phyloP scores from a whole-genome alignment of 1,140 invertebrate species.

The Cecropterus lyciades region DNA sequence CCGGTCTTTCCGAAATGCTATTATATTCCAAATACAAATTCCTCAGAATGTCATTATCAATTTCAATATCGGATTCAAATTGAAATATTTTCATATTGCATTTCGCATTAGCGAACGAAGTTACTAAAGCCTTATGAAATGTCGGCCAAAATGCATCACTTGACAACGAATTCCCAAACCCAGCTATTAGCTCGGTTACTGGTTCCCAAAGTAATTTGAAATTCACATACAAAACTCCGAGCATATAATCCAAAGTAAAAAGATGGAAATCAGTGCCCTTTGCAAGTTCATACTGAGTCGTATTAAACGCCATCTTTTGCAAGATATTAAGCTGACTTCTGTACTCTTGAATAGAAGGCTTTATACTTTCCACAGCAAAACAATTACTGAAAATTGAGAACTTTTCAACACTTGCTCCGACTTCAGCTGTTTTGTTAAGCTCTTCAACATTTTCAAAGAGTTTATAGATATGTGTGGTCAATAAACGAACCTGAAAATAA shows the following conservation, averaged over 20 bases:
- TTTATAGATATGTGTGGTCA: slow-evolving; percentile 89
- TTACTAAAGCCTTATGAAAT: slow-evolving; percentile 87
- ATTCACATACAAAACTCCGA: slow-evolving; percentile 93
- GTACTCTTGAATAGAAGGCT: slow-evolving; percentile 89
- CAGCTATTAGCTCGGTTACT: slow-evolving; percentile 89
- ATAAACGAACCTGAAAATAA: slow-evolving; percentile 86
- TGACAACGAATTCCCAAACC: slow-evolving; percentile 88
- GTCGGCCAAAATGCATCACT: slow-evolving; percentile 91
- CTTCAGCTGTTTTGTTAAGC: slow-evolving; percentile 58
- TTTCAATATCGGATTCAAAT: slow-evolving; percentile 65
- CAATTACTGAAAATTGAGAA: slow-evolving; percentile 88
- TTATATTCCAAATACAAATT: slow-evolving; percentile 71
- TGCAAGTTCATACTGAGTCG: slow-evolving; percentile 84
- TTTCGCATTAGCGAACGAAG: slow-evolving; percentile 64
- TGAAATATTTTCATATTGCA: slow-evolving; percentile 63
- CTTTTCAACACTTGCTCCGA: slow-evolving; percentile 67
- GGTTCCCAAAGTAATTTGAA: slow-evolving; percentile 96
- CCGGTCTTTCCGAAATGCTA: slow-evolving; percentile 85
- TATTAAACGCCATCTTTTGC: slow-evolving; percentile 88
- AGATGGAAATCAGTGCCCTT: slow-evolving; percentile 84
- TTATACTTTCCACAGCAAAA: slow-evolving; percentile 88
- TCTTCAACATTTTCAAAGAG: slow-evolving; percentile 86
- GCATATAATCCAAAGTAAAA: slow-evolving; percentile 89
- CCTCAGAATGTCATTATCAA: slow-evolving; percentile 53
- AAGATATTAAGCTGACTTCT: slow-evolving; percentile 90